Evolutionary conservation across 1,140 invertebrate genomes (phyloP).

Genomic region (Drosophila neocordata): DNA sequence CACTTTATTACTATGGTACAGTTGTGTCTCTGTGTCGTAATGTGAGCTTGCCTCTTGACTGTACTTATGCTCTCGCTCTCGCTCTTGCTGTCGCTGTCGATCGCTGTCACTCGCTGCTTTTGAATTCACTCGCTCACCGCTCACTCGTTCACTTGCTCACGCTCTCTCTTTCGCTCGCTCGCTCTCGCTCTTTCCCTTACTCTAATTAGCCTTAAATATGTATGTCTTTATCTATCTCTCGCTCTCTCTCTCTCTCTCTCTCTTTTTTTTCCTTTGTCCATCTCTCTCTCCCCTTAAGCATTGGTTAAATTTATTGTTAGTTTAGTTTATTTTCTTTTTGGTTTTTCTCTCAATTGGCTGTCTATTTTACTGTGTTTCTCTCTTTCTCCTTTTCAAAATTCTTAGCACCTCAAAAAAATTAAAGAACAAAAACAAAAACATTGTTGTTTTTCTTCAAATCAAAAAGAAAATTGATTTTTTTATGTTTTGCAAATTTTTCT

Average conservation of each 20-base stretch:
- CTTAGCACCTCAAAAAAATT: slow-evolving; percentile 20
- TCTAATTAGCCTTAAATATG: slow-evolving; percentile 2
- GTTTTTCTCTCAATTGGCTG: slow-evolving; percentile 43
- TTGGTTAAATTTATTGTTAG: slow-evolving; percentile 35
- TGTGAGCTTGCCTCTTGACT: slow-evolving; percentile 21
- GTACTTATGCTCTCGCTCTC: slow-evolving; percentile 17
- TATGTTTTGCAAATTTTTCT: slow-evolving; percentile 22
- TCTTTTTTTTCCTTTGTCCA: background rate
- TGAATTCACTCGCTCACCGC: slow-evolving; percentile 17
- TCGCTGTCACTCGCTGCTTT: slow-evolving; percentile 13
- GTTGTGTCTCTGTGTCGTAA: slow-evolving; percentile 34
- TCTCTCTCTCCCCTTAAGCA: slow-evolving; percentile 20
- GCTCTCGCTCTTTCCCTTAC: slow-evolving; percentile 14
- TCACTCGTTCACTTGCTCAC: slow-evolving; percentile 22
- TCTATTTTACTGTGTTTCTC: slow-evolving; percentile 4
- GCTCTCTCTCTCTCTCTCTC: slow-evolving; percentile 15
- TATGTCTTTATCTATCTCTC: background rate
- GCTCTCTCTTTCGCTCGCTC: slow-evolving; percentile 19
- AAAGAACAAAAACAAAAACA: slow-evolving; percentile 2
- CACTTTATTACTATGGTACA: slow-evolving; percentile 25
- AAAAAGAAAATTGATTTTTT: slow-evolving; percentile 8
- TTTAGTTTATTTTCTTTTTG: slow-evolving; percentile 35
- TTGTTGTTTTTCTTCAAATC: background rate
- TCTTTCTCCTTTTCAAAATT: slow-evolving; percentile 40
- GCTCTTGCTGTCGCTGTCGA: slow-evolving; percentile 16